Percentiles rank a stretch among this genome's conserved stretches.
Evolutionary conservation across 2,797 vertebrate species (phyloP).

Genomic region (Chiropotes sagulatus): DNA sequence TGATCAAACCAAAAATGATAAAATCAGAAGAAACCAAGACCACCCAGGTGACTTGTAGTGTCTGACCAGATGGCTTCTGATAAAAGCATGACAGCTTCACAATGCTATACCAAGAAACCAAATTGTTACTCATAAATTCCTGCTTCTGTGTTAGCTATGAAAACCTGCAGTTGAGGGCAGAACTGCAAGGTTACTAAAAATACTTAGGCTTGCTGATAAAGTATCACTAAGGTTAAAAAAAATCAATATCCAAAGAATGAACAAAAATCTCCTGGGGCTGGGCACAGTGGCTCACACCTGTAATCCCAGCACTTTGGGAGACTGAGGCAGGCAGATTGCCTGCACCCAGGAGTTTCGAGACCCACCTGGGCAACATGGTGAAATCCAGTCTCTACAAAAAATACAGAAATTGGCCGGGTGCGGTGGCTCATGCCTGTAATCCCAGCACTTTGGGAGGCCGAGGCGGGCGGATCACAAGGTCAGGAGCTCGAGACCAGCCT

Average conservation of each 20-base stretch:
- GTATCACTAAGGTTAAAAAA: neutral
- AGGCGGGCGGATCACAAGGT: neutral
- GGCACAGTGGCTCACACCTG: neutral
- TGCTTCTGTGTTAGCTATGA: neutral
- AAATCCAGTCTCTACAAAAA: neutral
- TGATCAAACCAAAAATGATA: neutral
- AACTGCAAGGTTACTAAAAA: neutral
- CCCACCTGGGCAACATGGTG: neutral
- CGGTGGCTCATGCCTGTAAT: neutral
- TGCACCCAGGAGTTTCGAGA: neutral
- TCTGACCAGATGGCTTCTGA: constrained; percentile 9
- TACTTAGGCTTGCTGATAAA: neutral
- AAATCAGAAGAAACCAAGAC: constrained; percentile 12
- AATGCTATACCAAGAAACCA: neutral
- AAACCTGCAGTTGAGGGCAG: neutral
- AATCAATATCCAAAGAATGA: neutral
- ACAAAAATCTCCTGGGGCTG: neutral
- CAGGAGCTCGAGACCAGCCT: no score
- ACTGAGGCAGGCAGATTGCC: neutral
- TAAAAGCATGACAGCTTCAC: neutral
- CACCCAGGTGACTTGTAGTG: neutral
- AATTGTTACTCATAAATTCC: neutral
- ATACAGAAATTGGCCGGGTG: neutral
- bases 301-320: neutral
- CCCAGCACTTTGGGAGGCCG: neutral